Base-by-base conservation (phyloP, 1,140 invertebrate genomes). In the Pseudomyrmex dendroicus region DNA sequence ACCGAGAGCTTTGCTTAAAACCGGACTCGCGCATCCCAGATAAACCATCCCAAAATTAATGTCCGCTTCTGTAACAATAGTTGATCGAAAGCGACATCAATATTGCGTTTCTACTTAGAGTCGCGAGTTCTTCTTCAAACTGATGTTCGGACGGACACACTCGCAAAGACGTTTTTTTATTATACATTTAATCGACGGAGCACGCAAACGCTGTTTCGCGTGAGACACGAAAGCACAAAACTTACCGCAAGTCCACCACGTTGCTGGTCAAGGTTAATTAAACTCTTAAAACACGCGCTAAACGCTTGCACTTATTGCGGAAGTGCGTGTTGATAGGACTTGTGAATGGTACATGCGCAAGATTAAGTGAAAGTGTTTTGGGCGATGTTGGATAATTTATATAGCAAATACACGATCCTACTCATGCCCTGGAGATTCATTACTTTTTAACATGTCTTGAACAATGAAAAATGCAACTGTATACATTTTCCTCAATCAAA, bases 211-310 rank as follows among this genome's bases (percentile, higher is more conserved):
- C 22, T 44, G n/a, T 25, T 56, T 82, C 50, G 68, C 83, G 78
- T 84, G 68, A 82, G 62, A n/a, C 84, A 84, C 78, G 84, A 67
- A 63, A 74, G 22, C 46, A 35, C 15, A 44, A 46, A 54, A 76
- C 25, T 76, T 22, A 56, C 17, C 15, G 1, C 3, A 3, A 68
- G 15, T 46, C n/a, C 22, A 10, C 15, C 52, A 44, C 13, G 15
- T 7, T 50, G n/a, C 50, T 35, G 52, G 52, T 78, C 76, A 78
- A 78, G 64, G 52, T 78, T 78, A 70, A 78, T 78, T 70, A 46
- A 78, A 78, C 35, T 78, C 35, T 78, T 78, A 48, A 46, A 68
- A 73, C 68, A 59, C 12, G 9, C 52, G 56, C 15, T 64, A 57
- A 84, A 74, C 46, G 74, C 17, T 56, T 61, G 12, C 17, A 17